Evolutionary conservation across 2,888 invertebrate genomes (phyloP), one percentile per base, ranked within the genome.

Genomic region (Anodontia alba): DNA sequence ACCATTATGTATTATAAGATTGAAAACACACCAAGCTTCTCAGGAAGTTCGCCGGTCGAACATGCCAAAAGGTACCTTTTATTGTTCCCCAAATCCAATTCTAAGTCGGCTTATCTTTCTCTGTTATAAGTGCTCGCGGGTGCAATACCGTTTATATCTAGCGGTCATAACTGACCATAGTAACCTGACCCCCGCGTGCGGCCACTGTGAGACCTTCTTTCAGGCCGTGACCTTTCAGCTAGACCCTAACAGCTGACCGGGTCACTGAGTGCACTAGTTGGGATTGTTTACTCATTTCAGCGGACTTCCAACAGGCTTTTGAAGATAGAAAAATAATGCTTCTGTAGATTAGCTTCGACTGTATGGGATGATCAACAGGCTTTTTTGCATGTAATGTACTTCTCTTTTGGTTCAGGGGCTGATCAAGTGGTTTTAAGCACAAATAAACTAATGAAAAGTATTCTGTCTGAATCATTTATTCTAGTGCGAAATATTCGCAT

Each of bases 231-330:
- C 80, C 81, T 68, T 71, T 71, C 46, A 71, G 62, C 36, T 46
- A 71, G 51, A 54, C 62, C 68, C 76, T 66, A n/a, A 26, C 68
- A 71, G 66, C 73, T 82, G 82, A 82, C 82, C 82, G 51, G 82
- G 82, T 82, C 82, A 82, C 10, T 70, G 62, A 62, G 33, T 33
- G 62, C 20, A 62, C 33, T 20, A 20, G 33, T 17, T 17, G 26
- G 31, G 33, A 33, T 62, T 62, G 62, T 62, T 62, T 62, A 62
- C 20, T 62, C 33, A 62, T 62, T 62, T 62, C 31, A 23, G 20
- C 33, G 2, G 62, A 33, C 62, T 62, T 23, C 62, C 62, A 62
- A 62, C 62, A 62, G 62, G 62, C 62, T 20, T 33, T 33, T 62
- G 33, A 26, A 29, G 62, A 62, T 62, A 62, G 62, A 17, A 33